Evolutionary conservation across 2,797 vertebrate species (phyloP), one percentile per base, ranked within the genome.

Genomic region (Mus caroli): DNA sequence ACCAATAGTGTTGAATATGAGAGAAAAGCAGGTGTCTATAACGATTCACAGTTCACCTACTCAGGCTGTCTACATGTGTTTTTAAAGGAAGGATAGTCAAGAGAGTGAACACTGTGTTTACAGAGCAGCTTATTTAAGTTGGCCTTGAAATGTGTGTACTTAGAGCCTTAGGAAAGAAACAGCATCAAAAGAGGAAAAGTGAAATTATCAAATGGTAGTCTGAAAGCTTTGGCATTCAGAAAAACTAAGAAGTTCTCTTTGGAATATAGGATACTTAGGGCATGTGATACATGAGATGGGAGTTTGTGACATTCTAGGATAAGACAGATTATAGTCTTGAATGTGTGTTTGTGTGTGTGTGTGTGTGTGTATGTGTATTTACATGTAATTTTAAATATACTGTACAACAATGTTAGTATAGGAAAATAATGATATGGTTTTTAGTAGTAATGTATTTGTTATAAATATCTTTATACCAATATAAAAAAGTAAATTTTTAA

Each of bases 391-490:
- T 92, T 84, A 75, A 95, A 34, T 34, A 73, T 5, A 92, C 24
- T 85, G 13, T 52, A 93, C 69, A 82, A 83, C 20, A 60, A 13
- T 10, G 31, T 71, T 71, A 90, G 20, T 20, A 96, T 14, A 80
- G 24, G 52, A 94, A 88, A 88, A 73, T 24, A 64, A 31, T 89
- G 50, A 22, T 85, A 60, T 56, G 54, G 14, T 0, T 46, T 80
- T 0, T 79, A 88, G 37, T 91, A 94, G 92, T 88, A 89, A 82
- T 31, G 28, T 64, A 15, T 85, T 93, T 67, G 64, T 88, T 86
- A 83, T 77, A 83, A 94, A 75, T 0, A 62, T 26, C 77, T 94
- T 77, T 60, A 60, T 83, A 93, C 86, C 8, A 95, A 88, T 92
- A 56, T 78, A 43, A 43, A 43, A 43, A 4, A 43, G 43, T 43